Base-by-base conservation (phyloP, 2,113 vertebrate genomes). In the Indri indri region DNA sequence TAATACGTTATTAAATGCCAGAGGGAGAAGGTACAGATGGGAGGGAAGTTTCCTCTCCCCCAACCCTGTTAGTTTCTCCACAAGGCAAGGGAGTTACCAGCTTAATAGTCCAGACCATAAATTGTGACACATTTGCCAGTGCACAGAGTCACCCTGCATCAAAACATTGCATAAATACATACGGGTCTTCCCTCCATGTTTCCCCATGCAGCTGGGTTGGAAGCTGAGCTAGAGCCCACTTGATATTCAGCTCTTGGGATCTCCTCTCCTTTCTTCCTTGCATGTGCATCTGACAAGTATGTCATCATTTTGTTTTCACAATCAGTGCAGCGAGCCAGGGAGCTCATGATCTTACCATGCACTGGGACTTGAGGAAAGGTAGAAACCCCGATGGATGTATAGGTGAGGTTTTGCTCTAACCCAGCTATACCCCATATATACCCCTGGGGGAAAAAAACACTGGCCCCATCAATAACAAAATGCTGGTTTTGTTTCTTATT, bases 101-200 rank as follows among this genome's bases (percentile, higher is more conserved):
- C 25, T 50, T 50, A 8, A 42, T 65, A 16, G 23, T 25, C 3
- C 54, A 50, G 52, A 71, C 11, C 10, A 50, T 27, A 87, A 27
- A 25, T 32, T 0, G 0, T n/a, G 23, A 10, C 37, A 14, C 23
- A 37, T 54, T 40, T 68, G 18, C 68, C 45, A n/a, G 16, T 25
- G 32, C 45, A 14, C 13, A 65, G 9, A 70, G 16, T 57, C 65
- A 68, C 37, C 3, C 2, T 47, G 16, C n/a, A 14, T 86, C 22
- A 71, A 57, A 40, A 73, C 2, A 17, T 9, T 4, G 8, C n/a
- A 4, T 32, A 54, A 37, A 77, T 61, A 52, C 57, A 63, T 10
- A 3, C 4, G 23, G 14, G 22, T 42, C n/a, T 88, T 42, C 6
- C 3, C 1, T 50, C 9, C 1, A 3, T 27, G 25, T 1, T 47